These are phyloP conservation scores for Solea solea DNA, from an alignment of 2,113 vertebrate species.

Conservation along the genomic window DNA sequence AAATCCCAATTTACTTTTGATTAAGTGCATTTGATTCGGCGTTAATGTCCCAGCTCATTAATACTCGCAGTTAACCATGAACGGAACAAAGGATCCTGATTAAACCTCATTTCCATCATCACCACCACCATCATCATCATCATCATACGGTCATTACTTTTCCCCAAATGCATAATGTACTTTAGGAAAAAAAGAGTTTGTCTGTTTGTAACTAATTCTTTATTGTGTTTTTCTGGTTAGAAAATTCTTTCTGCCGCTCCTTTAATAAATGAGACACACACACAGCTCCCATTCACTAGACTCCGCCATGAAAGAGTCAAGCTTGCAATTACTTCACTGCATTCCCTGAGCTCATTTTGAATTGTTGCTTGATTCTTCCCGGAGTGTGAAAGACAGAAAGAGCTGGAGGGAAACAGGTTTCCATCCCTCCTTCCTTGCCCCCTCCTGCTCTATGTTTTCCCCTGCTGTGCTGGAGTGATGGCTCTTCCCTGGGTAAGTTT, in stretches of 20 bases:
- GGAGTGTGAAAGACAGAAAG: constrained; percentile 34
- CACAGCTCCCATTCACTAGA: background rate
- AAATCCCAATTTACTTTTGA: constrained; percentile 4
- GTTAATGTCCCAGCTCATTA: background rate
- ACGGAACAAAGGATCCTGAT: background rate
- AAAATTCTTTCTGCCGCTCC: background rate
- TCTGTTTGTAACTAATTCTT: background rate
- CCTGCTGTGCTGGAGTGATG: constrained; percentile 62
- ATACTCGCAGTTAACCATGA: background rate
- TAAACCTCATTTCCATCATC: background rate
- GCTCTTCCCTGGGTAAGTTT: constrained; percentile 48
- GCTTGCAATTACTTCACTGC: constrained; percentile 5
- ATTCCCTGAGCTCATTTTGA: constrained; percentile 34
- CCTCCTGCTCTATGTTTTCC: constrained; percentile 37
- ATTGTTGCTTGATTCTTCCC: constrained; percentile 42
- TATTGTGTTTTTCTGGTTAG: background rate
- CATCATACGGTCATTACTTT: background rate
- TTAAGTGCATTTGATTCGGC: background rate
- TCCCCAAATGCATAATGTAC: background rate
- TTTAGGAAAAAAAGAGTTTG: background rate
- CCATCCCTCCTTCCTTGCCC: constrained; percentile 53
- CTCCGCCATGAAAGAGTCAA: constrained; percentile 10
- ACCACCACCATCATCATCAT: background rate
- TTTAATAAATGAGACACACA: background rate
- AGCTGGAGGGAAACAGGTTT: constrained; percentile 42